A percentile compares a stretch with the other conserved stretches of the same genome.
phyloP scores from a whole-genome alignment of 2,113 vertebrate species.

The Menidia beryllina region DNA sequence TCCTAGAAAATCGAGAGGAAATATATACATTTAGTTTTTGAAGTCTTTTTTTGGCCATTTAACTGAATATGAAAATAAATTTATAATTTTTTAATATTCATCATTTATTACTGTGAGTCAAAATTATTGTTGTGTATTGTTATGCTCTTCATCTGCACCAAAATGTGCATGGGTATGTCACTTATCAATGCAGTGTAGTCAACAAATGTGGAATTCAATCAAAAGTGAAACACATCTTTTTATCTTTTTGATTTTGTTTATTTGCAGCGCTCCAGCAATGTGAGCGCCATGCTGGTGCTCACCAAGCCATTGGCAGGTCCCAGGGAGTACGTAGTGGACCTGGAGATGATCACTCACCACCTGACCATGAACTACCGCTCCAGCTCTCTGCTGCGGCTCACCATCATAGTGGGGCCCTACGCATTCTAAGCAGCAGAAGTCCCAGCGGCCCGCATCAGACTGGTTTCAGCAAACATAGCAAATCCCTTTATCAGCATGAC shows the following conservation, averaged over 20 bases:
- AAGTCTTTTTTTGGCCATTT: too few relatives aligned
- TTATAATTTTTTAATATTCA: too few relatives aligned
- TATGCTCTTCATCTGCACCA: too few relatives aligned
- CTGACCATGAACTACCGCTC: constrained; percentile 90
- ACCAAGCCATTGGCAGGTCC: constrained; percentile 93
- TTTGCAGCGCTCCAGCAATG: constrained; percentile 90
- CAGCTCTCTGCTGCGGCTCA: constrained; percentile 94
- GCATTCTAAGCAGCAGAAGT: constrained; percentile 80
- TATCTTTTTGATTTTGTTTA: constrained; percentile 12
- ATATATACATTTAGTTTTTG: too few relatives aligned
- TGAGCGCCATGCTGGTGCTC: constrained; percentile 95
- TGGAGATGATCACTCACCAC: constrained; percentile 98
- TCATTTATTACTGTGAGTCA: too few relatives aligned
- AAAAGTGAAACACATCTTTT: background rate
- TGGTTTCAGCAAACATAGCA: constrained; percentile 57
- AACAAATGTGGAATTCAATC: background rate
- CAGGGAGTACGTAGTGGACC: constrained; percentile 91
- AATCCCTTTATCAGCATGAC: constrained; percentile 55
- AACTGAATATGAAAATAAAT: too few relatives aligned
- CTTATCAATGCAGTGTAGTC: background rate
- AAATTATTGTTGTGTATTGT: too few relatives aligned
- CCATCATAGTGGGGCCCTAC: constrained; percentile 95
- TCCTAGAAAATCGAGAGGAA: too few relatives aligned
- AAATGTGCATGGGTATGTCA: background rate
- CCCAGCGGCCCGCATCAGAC: constrained; percentile 68